These are phyloP conservation scores for Mungos mungo DNA, from an alignment of 2,113 vertebrate species.

Conservation along the genomic window DNA sequence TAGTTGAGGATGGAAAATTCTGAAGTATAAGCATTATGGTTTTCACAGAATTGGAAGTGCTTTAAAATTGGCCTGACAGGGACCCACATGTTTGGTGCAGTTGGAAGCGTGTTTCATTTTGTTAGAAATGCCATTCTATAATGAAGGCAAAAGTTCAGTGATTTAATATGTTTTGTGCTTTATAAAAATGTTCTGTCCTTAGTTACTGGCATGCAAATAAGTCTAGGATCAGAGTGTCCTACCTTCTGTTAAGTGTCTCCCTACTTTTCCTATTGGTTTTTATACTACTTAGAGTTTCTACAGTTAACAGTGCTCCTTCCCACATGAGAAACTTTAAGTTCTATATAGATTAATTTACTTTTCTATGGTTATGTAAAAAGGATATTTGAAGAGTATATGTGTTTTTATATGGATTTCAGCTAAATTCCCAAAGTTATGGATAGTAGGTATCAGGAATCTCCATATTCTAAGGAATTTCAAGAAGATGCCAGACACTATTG, in stretches of 20 bases:
- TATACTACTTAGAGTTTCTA: background rate
- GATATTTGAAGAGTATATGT: background rate
- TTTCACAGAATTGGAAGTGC: slow-evolving; percentile 56
- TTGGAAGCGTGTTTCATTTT: slow-evolving; percentile 33
- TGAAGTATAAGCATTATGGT: slow-evolving; percentile 48
- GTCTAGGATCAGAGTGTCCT: background rate
- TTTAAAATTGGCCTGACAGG: slow-evolving; percentile 51
- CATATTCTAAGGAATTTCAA: background rate
- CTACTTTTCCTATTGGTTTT: background rate
- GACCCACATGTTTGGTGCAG: slow-evolving; percentile 11
- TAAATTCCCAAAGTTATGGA: background rate
- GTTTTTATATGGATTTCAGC: background rate
- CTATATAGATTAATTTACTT: background rate
- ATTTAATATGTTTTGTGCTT: slow-evolving; percentile 17
- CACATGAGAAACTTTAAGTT: background rate
- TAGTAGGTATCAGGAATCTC: background rate
- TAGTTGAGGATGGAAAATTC: slow-evolving; percentile 67
- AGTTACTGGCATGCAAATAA: background rate
- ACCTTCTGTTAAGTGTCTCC: background rate
- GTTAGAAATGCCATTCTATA: slow-evolving; percentile 23
- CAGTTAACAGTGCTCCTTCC: background rate
- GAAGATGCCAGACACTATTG: background rate
- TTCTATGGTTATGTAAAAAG: background rate
- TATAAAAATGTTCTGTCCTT: background rate
- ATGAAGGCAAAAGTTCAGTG: background rate